phyloP scores from a whole-genome alignment of 2,113 vertebrate genomes.

The Salminus brasiliensis region DNA sequence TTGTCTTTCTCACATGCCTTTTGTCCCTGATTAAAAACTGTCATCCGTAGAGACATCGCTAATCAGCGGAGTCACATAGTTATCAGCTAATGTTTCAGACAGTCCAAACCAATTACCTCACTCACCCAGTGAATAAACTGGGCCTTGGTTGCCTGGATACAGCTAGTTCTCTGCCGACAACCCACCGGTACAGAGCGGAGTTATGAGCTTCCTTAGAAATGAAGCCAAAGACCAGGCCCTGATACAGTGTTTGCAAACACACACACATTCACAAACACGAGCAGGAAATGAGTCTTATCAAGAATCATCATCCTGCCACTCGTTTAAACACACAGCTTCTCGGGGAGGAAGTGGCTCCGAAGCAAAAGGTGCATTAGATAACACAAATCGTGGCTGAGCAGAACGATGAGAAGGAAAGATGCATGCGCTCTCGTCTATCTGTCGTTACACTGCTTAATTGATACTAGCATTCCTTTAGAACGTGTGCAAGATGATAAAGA shows the following conservation, averaged over 20 bases:
- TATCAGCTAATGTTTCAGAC: conserved; percentile 27
- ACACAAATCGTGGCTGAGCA: background rate
- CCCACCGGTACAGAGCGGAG: conserved; percentile 21
- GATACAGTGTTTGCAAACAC: conserved; percentile 31
- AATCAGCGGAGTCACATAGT: conserved; percentile 38
- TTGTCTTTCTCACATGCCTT: background rate
- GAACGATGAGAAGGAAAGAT: background rate
- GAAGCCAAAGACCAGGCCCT: conserved; percentile 15
- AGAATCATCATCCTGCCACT: conserved; percentile 12
- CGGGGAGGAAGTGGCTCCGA: background rate
- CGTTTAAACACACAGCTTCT: background rate
- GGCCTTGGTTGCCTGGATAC: conserved; percentile 47
- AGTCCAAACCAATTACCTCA: conserved; percentile 43
- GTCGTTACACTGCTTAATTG: background rate
- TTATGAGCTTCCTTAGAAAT: conserved; percentile 19
- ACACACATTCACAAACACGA: conserved; percentile 33
- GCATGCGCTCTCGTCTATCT: background rate
- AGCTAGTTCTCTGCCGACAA: conserved; percentile 12
- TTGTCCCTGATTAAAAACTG: background rate
- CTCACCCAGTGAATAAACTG: conserved; percentile 40
- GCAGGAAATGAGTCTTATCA: conserved; percentile 21
- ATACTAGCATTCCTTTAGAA: background rate
- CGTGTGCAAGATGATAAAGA: background rate
- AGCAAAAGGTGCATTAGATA: background rate
- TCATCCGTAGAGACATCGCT: conserved; percentile 2